Conservation (phyloP, 2,888 invertebrate genomes). For the Synanthedon myopaeformis region DNA sequence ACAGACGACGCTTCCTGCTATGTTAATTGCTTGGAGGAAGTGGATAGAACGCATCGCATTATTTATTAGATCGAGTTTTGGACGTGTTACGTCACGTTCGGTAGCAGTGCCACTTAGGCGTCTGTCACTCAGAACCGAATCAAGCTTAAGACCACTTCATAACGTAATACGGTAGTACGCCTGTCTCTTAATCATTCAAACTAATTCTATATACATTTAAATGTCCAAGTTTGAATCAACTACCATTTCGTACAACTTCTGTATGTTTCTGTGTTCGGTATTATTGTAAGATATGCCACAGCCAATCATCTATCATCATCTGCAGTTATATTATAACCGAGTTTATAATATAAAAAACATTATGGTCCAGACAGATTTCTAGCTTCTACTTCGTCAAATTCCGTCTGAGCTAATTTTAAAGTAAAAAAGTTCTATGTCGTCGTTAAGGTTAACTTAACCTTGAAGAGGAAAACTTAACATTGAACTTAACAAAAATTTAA, state of each 20-base stretch:
- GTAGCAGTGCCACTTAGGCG: conserved; percentile 55
- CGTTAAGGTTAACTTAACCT: too few species aligned
- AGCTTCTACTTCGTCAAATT: too few species aligned
- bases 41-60: conserved; percentile 55
- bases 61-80: conserved; percentile 56
- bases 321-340: too few species aligned
- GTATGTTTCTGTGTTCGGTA: too few species aligned
- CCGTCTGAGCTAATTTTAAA: too few species aligned
- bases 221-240: conserved; percentile 30
- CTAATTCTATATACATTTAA: conserved; percentile 54
- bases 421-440: too few species aligned
- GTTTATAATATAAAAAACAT: too few species aligned
- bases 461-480: too few species aligned
- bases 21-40: conserved; percentile 62
- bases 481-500: too few species aligned
- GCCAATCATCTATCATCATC: too few species aligned
- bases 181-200: conserved; percentile 47
- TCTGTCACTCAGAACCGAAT: conserved; percentile 51
- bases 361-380: too few species aligned
- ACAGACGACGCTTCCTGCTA: conserved; percentile 63
- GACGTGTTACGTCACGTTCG: conserved; percentile 42
- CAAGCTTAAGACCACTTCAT: conserved; percentile 60
- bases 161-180: conserved; percentile 67
- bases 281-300: too few species aligned
- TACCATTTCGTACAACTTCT: conserved; percentile 5